Evolutionary conservation across 2,888 invertebrate genomes (phyloP).

Genomic region (Phymatocera aterrima): DNA sequence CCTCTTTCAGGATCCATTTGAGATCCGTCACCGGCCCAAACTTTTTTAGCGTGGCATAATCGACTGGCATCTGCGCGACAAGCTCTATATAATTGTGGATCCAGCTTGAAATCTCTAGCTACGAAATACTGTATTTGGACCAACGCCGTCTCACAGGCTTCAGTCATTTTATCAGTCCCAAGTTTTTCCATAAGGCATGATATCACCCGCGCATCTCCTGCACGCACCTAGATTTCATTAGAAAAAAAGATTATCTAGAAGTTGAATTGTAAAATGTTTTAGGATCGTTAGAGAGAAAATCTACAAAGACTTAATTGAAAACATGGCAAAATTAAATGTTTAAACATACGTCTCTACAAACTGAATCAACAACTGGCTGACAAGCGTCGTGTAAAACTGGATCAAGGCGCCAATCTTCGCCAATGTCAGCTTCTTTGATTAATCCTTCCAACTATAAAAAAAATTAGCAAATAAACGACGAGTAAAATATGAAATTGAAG

Average conservation of each 20-base stretch:
- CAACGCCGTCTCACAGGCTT: constrained; percentile 92
- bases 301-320: constrained; percentile 12
- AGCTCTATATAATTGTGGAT: constrained; percentile 90
- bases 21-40: constrained; percentile 84
- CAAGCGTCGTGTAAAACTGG: constrained; percentile 92
- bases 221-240: constrained; percentile 77
- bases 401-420: constrained; percentile 97
- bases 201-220: constrained; percentile 90
- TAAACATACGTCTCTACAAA: constrained; percentile 80
- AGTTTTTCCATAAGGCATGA: constrained; percentile 96
- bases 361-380: constrained; percentile 87
- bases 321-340: constrained; percentile 57
- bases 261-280: constrained; percentile 18
- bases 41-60: constrained; percentile 86
- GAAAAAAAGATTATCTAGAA: not conserved
- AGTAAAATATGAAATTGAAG: not conserved
- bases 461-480: not conserved
- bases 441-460: constrained; percentile 83
- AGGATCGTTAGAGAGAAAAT: constrained; percentile 32
- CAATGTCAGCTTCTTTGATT: constrained; percentile 92
- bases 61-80: constrained; percentile 92
- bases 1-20: constrained; percentile 87
- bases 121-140: constrained; percentile 98
- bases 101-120: constrained; percentile 94
- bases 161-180: constrained; percentile 89